Conservation (phyloP, 2,113 vertebrate species). For the Paradoxurus hermaphroditus region DNA sequence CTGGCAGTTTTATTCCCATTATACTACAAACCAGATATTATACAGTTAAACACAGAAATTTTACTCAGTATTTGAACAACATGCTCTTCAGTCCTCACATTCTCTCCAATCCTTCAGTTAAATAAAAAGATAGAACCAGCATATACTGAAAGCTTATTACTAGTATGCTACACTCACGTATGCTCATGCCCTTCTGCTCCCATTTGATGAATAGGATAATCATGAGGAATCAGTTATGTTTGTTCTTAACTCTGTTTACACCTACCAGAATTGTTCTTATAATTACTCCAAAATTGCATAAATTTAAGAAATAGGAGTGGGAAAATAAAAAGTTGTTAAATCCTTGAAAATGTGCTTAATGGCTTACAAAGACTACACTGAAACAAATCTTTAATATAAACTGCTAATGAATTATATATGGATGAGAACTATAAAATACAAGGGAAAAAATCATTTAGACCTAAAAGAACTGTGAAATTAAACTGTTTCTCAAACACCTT, state of each 20-base stretch:
- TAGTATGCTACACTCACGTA: neutral
- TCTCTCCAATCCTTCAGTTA: neutral
- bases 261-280: neutral
- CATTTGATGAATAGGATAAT: neutral
- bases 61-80: neutral
- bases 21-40: neutral
- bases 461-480: neutral
- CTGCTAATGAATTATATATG: neutral
- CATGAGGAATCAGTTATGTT: neutral
- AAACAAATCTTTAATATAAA: neutral
- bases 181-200: neutral
- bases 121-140: neutral
- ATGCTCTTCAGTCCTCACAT: neutral
- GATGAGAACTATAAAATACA: neutral
- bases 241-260: neutral
- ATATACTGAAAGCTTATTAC: neutral
- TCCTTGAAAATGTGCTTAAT: neutral
- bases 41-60: neutral
- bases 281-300: neutral
- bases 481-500: neutral
- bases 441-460: neutral
- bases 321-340: neutral
- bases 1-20: neutral
- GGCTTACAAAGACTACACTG: neutral
- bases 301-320: neutral